phyloP scores from a whole-genome alignment of 2,113 vertebrate genomes.

The Anoura caudifer region DNA sequence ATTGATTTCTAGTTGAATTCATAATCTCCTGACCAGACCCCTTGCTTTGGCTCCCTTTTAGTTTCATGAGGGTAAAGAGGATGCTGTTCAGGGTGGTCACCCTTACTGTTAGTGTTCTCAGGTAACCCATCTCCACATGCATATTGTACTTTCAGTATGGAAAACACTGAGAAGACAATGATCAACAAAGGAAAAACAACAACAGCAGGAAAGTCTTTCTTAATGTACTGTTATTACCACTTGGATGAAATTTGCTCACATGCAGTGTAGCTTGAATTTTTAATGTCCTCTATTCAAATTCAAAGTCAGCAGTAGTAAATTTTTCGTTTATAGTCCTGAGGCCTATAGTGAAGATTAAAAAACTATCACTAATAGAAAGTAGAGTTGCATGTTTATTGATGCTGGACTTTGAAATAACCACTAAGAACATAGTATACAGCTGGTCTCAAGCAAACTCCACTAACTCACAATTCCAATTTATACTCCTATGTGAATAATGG shows the following conservation, averaged over 20 bases:
- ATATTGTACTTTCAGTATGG: neutral
- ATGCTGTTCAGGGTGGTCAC: neutral
- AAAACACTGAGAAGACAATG: neutral
- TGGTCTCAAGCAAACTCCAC: constrained; percentile 25
- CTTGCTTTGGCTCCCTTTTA: neutral
- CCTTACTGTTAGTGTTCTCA: neutral
- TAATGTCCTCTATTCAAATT: constrained; percentile 36
- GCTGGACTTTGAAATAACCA: constrained; percentile 2
- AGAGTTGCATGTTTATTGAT: constrained; percentile 51
- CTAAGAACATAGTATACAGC: neutral
- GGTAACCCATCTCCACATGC: neutral
- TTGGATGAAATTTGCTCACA: constrained; percentile 41
- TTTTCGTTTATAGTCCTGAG: neutral
- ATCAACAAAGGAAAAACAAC: neutral
- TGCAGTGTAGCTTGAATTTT: constrained; percentile 43
- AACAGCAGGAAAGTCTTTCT: neutral
- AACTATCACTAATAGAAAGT: constrained; percentile 46
- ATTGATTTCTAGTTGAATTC: neutral
- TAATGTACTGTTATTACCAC: neutral
- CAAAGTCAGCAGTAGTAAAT: constrained; percentile 21
- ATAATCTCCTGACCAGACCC: neutral
- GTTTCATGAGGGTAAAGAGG: neutral
- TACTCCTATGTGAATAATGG: neutral
- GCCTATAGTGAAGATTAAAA: constrained; percentile 53
- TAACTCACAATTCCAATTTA: constrained; percentile 18